Evolutionary conservation across 2,888 invertebrate genomes (phyloP).

Genomic region (Dascillus cervinus): DNA sequence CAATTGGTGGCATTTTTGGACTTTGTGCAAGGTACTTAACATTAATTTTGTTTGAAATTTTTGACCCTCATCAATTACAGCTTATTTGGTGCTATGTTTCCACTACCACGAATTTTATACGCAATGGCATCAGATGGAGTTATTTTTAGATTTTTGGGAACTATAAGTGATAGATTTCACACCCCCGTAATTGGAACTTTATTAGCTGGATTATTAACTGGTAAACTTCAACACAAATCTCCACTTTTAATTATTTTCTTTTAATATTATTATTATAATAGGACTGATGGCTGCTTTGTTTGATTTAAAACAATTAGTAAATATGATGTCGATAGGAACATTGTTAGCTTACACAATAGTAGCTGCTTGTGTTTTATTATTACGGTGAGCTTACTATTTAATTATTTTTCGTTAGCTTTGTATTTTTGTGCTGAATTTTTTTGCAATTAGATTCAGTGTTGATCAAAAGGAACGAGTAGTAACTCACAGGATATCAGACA

Average conservation of each 20-base stretch:
- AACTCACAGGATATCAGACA: no score
- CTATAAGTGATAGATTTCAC: slow-evolving; percentile 64
- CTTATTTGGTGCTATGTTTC: slow-evolving; percentile 78
- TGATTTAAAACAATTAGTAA: slow-evolving; percentile 61
- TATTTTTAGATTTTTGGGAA: slow-evolving; percentile 68
- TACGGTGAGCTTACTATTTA: slow-evolving; percentile 46
- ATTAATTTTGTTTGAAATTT: not conserved
- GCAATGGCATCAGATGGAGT: slow-evolving; percentile 85
- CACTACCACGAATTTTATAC: slow-evolving; percentile 78
- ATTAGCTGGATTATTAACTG: slow-evolving; percentile 67
- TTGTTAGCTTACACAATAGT: slow-evolving; percentile 69
- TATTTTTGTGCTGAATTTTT: slow-evolving; percentile 6
- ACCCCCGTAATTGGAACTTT: slow-evolving; percentile 73
- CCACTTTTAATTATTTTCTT: not conserved
- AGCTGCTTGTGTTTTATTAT: slow-evolving; percentile 62
- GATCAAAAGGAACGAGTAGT: no score
- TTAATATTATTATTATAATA: slow-evolving; percentile 18
- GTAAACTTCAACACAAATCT: slow-evolving; percentile 30
- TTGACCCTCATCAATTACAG: slow-evolving; percentile 43
- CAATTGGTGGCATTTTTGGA: slow-evolving; percentile 79
- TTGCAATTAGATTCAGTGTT: no score
- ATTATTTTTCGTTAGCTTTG: not conserved
- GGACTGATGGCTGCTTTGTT: slow-evolving; percentile 61
- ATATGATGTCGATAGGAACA: slow-evolving; percentile 76
- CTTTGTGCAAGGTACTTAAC: slow-evolving; percentile 64